phyloP scores from a whole-genome alignment of 2,888 invertebrate genomes.

The Sinohyriopsis cumingii region DNA sequence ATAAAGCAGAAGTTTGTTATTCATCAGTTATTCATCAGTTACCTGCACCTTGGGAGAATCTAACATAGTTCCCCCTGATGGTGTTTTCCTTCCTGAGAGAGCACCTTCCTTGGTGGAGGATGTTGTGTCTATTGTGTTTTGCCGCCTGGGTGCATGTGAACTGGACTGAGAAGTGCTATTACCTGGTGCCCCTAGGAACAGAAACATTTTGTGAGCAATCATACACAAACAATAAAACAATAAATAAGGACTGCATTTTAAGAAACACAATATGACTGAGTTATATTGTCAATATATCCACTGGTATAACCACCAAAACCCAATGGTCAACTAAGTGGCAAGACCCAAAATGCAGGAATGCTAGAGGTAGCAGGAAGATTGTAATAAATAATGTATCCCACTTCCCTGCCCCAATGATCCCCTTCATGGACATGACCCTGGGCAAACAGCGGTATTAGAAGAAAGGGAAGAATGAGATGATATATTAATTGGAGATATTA shows the following conservation, averaged over 20 bases:
- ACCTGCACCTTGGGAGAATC: constrained; percentile 61
- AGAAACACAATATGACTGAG: too few species aligned
- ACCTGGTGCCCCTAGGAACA: constrained; percentile 44
- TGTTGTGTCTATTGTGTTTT: constrained; percentile 55
- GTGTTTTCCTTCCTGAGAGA: constrained; percentile 61
- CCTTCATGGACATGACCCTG: background rate
- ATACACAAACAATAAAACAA: background rate
- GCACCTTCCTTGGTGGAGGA: constrained; percentile 62
- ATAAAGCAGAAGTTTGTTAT: background rate
- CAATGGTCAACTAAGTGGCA: too few species aligned
- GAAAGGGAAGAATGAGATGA: background rate
- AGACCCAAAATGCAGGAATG: too few species aligned
- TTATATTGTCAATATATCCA: too few species aligned
- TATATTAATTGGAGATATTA: too few species aligned
- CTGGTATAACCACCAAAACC: too few species aligned
- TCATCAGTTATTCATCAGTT: background rate
- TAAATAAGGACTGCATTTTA: background rate
- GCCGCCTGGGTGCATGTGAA: constrained; percentile 52
- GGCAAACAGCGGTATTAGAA: background rate
- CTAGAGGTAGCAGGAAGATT: too few species aligned
- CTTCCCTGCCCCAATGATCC: too few species aligned
- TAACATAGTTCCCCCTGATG: constrained; percentile 47
- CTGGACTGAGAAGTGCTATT: constrained; percentile 50
- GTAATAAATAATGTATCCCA: too few species aligned
- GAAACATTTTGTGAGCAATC: constrained; percentile 1